Percentiles rank a stretch among this genome's conserved stretches.
phyloP scores from a whole-genome alignment of 2,113 vertebrate genomes.

The Melanotaenia duboulayi region DNA sequence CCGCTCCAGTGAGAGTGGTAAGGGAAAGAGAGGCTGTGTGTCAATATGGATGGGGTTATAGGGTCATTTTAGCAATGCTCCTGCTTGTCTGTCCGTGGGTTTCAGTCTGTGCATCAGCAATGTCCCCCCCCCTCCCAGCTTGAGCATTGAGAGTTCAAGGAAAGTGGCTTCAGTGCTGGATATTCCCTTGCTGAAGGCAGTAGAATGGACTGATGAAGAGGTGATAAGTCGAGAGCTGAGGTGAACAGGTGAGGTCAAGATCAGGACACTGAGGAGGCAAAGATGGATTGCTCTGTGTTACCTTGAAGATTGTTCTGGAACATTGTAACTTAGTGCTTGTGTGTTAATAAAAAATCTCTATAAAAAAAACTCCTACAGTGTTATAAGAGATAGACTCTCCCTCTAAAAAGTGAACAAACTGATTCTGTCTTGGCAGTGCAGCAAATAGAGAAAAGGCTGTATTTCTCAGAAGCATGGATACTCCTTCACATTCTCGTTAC shows the following conservation, averaged over 20 bases:
- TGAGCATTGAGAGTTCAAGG: constrained; percentile 26
- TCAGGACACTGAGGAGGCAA: constrained; percentile 31
- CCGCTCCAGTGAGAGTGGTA: constrained; percentile 10
- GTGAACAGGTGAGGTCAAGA: constrained; percentile 57
- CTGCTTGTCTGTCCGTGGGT: constrained; percentile 5
- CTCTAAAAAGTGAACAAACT: background rate
- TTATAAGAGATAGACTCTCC: constrained; percentile 17
- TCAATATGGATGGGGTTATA: constrained; percentile 35
- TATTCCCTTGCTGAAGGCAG: background rate
- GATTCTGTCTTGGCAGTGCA: constrained; percentile 7
- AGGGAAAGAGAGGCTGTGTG: background rate
- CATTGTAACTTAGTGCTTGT: constrained; percentile 8
- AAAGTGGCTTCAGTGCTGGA: constrained; percentile 18
- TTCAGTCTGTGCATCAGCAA: background rate
- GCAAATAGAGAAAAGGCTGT: constrained; percentile 7
- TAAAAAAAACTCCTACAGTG: background rate
- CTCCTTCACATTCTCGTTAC: constrained; percentile 1
- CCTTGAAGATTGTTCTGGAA: constrained; percentile 45
- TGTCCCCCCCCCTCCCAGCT: background rate
- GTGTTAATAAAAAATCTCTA: constrained; percentile 34
- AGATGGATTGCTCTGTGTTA: constrained; percentile 19
- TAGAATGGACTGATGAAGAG: constrained; percentile 24
- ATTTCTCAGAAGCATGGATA: constrained; percentile 23
- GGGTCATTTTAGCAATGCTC: constrained; percentile 49
- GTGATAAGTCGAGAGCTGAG: constrained; percentile 42